Percentiles rank a stretch among this genome's conserved stretches.
phyloP scores from a whole-genome alignment of 2,888 invertebrate species.

The Aphrophora alni region DNA sequence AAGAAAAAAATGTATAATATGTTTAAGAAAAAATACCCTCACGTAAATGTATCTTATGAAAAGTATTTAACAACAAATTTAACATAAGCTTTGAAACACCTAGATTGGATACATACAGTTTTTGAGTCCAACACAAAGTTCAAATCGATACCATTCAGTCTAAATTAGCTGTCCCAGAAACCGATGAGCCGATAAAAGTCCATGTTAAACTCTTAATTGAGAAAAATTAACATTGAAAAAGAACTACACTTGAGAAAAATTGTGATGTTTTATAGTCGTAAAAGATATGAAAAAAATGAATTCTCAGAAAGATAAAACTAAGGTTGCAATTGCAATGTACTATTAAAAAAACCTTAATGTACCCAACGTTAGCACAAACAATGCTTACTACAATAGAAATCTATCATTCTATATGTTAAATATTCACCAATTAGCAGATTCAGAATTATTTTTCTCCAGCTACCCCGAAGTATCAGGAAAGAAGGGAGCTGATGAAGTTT shows the following conservation, averaged over 20 bases:
- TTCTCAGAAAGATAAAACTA: neutral
- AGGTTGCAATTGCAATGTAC: constrained; percentile 33
- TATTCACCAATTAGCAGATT: neutral
- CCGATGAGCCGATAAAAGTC: too few relatives aligned
- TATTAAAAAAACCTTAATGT: constrained; percentile 31
- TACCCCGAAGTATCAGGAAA: neutral
- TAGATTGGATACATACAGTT: too few relatives aligned
- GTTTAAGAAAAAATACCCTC: too few relatives aligned
- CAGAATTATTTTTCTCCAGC: neutral
- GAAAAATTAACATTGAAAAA: neutral
- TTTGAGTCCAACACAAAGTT: too few relatives aligned
- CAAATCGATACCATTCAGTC: too few relatives aligned
- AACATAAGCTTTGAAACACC: too few relatives aligned
- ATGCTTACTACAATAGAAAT: constrained; percentile 38
- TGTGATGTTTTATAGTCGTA: constrained; percentile 30
- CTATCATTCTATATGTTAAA: constrained; percentile 24
- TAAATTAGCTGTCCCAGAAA: too few relatives aligned
- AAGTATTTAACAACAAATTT: too few relatives aligned
- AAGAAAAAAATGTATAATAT: too few relatives aligned
- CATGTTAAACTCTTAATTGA: too few relatives aligned
- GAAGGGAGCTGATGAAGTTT: neutral
- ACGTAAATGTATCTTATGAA: too few relatives aligned
- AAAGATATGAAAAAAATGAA: constrained; percentile 11
- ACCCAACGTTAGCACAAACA: constrained; percentile 39
- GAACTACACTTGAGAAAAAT: constrained; percentile 22